Conservation (phyloP, 2,888 invertebrate genomes). For the Zhengitettix transpicula region DNA sequence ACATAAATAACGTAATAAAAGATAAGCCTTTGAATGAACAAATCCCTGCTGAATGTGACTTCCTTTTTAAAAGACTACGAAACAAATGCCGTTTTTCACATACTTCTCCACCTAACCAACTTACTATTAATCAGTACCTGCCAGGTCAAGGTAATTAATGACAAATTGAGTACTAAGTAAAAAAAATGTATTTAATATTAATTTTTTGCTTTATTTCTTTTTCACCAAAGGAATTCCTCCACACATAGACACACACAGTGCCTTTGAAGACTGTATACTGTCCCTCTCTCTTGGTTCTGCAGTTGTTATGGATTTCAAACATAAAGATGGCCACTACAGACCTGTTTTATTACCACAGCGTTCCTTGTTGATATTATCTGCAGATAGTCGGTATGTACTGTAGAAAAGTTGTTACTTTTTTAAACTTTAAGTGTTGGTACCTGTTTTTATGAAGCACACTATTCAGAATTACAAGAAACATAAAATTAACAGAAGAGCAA, state of each 20-base stretch:
- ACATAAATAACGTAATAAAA: slow-evolving; percentile 67
- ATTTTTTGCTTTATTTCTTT: not conserved
- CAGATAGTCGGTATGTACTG: slow-evolving; percentile 43
- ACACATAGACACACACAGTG: slow-evolving; percentile 90
- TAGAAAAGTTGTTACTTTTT: not conserved
- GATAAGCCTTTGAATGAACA: slow-evolving; percentile 41
- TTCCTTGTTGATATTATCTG: slow-evolving; percentile 65
- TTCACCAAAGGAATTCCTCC: slow-evolving; percentile 66
- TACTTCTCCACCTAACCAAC: slow-evolving; percentile 46
- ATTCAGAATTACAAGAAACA: not conserved
- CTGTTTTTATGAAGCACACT: not conserved
- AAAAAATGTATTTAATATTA: not conserved
- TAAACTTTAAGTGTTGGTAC: not conserved
- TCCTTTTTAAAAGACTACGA: slow-evolving; percentile 42
- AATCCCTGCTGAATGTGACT: slow-evolving; percentile 53
- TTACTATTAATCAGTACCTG: slow-evolving; percentile 69
- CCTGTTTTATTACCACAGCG: slow-evolving; percentile 49
- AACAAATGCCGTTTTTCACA: slow-evolving; percentile 23
- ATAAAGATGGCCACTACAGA: slow-evolving; percentile 36
- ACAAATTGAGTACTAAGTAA: not conserved
- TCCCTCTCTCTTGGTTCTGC: slow-evolving; percentile 71
- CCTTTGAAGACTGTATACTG: slow-evolving; percentile 76
- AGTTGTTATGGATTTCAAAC: slow-evolving; percentile 79
- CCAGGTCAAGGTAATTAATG: slow-evolving; percentile 59
- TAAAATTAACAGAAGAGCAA: not conserved